Evolutionary conservation across 2,797 vertebrate genomes (phyloP).

Genomic region (Syncerus caffer): DNA sequence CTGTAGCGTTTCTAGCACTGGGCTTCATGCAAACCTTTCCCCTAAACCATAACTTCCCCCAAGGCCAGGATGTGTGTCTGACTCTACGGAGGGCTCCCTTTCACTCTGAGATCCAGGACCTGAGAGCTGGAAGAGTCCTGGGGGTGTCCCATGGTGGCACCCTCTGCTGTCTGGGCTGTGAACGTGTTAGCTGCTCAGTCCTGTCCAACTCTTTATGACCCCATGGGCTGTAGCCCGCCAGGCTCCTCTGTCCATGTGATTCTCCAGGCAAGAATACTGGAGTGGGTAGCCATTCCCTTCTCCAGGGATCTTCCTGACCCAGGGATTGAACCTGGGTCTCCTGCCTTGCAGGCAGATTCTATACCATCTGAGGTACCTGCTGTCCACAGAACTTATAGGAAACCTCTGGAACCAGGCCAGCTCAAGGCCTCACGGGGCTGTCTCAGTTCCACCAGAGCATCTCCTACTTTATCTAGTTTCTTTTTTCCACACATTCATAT

Average conservation of each 20-base stretch:
- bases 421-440: background rate
- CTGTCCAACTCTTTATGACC: background rate
- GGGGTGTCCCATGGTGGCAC: fast-evolving
- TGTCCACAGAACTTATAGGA: background rate
- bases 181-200: background rate
- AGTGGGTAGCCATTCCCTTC: background rate
- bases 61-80: background rate
- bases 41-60: background rate
- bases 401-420: background rate
- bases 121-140: background rate
- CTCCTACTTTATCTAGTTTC: background rate
- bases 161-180: background rate
- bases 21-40: background rate
- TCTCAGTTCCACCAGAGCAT: background rate
- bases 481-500: background rate
- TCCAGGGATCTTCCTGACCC: background rate
- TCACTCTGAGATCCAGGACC: background rate
- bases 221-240: background rate
- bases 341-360: background rate
- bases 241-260: background rate
- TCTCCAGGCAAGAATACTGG: background rate
- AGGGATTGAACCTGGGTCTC: background rate
- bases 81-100: background rate
- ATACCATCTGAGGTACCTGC: background rate
- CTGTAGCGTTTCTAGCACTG: background rate